These are phyloP conservation scores for Amyelois transitella DNA, from an alignment of 1,140 invertebrate species.

Conservation along the genomic window DNA sequence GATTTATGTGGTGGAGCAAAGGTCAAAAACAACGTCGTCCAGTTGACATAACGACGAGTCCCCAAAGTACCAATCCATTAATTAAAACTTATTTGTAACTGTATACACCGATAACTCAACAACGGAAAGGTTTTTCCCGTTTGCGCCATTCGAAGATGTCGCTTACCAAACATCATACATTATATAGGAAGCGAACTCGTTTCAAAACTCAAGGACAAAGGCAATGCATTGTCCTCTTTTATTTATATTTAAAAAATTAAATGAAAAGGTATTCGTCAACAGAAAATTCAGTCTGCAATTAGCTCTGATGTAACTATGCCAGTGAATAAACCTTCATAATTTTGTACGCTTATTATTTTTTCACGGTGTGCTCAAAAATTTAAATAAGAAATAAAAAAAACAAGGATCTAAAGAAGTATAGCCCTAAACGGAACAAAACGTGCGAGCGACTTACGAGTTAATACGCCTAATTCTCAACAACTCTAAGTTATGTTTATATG, in stretches of 20 bases:
- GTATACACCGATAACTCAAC: slow-evolving; percentile 32
- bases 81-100: slow-evolving; percentile 65
- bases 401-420: not conserved
- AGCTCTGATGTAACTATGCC: too few relatives aligned
- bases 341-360: too few relatives aligned
- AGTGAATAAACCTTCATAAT: too few relatives aligned
- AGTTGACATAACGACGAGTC: slow-evolving; percentile 23
- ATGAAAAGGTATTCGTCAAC: too few relatives aligned
- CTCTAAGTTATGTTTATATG: slow-evolving; percentile 25
- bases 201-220: too few relatives aligned
- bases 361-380: too few relatives aligned
- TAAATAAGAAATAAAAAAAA: not conserved
- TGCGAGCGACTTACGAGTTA: not conserved
- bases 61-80: slow-evolving; percentile 57
- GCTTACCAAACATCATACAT: too few relatives aligned
- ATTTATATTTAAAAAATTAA: too few relatives aligned
- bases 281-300: too few relatives aligned
- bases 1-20: not conserved
- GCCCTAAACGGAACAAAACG: not conserved
- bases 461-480: slow-evolving; percentile 27
- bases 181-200: too few relatives aligned
- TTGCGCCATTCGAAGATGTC: not conserved
- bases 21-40: slow-evolving; percentile 11
- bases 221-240: too few relatives aligned
- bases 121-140: slow-evolving; percentile 6